Evolutionary conservation across 2,888 invertebrate genomes (phyloP).

Genomic region (Teleiodes luculella): DNA sequence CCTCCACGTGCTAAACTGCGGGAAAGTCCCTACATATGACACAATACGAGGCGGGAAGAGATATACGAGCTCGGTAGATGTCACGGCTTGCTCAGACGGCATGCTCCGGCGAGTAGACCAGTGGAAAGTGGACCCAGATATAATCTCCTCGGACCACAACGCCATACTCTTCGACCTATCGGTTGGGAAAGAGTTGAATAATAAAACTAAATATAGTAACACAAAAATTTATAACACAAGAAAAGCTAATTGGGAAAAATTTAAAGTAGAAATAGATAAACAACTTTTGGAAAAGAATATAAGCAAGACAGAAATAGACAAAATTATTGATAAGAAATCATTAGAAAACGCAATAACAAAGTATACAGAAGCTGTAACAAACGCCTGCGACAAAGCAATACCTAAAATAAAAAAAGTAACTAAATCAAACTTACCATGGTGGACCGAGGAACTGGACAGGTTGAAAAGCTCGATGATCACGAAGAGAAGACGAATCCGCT

Average conservation of each 20-base stretch:
- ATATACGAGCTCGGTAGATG: neutral
- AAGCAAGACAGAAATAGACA: neutral
- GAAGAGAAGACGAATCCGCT: neutral
- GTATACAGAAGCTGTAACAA: neutral
- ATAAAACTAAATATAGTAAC: constrained; percentile 6
- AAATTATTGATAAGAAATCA: neutral
- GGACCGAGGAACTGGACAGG: neutral
- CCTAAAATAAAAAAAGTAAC: neutral
- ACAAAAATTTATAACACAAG: constrained; percentile 18
- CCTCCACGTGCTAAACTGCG: constrained; percentile 13
- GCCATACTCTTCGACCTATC: constrained; percentile 10
- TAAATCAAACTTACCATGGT: neutral
- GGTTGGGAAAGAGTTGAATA: constrained; percentile 8
- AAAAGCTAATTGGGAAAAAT: constrained; percentile 20
- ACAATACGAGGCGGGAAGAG: neutral
- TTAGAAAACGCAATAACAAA: neutral
- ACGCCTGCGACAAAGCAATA: neutral
- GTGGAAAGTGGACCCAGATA: constrained; percentile 14
- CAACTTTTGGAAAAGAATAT: neutral
- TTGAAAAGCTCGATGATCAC: neutral
- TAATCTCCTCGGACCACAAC: constrained; percentile 21
- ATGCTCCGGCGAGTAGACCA: constrained; percentile 6
- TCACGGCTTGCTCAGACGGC: constrained; percentile 8
- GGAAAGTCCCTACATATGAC: constrained; percentile 17
- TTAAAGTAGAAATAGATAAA: neutral